These are phyloP conservation scores for Limnephilus rhombicus DNA, from an alignment of 2,888 invertebrate species.

Conservation along the genomic window DNA sequence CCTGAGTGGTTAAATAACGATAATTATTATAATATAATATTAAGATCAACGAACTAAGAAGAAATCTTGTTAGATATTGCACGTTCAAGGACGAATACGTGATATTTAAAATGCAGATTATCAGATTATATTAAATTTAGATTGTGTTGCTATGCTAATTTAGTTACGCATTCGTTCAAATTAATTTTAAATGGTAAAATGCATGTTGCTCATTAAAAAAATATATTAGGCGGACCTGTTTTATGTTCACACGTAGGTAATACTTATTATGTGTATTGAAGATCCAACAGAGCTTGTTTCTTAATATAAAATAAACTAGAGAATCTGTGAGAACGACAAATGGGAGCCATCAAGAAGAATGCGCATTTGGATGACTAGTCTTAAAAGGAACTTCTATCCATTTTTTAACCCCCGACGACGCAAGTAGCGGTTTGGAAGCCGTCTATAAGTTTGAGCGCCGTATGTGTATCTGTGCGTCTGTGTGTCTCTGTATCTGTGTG, in stretches of 20 bases:
- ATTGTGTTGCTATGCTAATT: not conserved
- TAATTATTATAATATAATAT: not conserved
- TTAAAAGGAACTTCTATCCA: too few relatives aligned
- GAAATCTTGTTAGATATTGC: not conserved
- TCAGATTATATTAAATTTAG: not conserved
- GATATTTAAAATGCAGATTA: not conserved
- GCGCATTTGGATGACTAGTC: too few relatives aligned
- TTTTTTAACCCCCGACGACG: too few relatives aligned
- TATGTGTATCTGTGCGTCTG: too few relatives aligned
- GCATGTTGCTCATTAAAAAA: not conserved
- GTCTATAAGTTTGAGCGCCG: too few relatives aligned
- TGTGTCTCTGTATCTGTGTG: too few relatives aligned
- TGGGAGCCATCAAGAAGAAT: too few relatives aligned
- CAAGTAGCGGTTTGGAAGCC: too few relatives aligned
- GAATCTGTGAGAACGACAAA: too few relatives aligned
- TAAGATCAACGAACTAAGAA: not conserved
- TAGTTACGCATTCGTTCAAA: not conserved
- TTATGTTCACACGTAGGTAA: not conserved
- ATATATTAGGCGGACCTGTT: not conserved
- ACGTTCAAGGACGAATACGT: not conserved
- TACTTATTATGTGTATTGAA: too few relatives aligned
- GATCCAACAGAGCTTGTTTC: not conserved
- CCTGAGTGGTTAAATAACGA: not conserved
- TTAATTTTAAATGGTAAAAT: not conserved
- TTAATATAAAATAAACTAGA: too few relatives aligned